phyloP scores from a whole-genome alignment of 2,888 invertebrate genomes.

The Tribolium freemani region DNA sequence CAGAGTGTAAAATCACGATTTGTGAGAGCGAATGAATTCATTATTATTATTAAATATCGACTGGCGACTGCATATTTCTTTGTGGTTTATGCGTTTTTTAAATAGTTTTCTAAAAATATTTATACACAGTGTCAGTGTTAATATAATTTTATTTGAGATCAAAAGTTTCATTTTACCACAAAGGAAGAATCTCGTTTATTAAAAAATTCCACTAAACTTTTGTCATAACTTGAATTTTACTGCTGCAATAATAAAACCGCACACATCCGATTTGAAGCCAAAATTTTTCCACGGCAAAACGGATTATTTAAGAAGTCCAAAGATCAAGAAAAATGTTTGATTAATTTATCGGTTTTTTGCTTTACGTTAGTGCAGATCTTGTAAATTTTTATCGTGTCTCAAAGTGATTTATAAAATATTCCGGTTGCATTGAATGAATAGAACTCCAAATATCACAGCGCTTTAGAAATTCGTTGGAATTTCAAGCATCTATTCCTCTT shows the following conservation, averaged over 20 bases:
- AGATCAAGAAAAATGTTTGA: not conserved
- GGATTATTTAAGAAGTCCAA: not conserved
- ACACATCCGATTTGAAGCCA: not conserved
- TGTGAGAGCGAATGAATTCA: not conserved
- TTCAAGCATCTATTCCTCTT: conserved; percentile 17
- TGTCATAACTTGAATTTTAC: conserved; percentile 2
- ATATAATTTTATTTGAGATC: conserved; percentile 16
- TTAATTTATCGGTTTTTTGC: not conserved
- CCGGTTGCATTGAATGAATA: not conserved
- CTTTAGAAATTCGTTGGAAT: conserved; percentile 11
- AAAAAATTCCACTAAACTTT: conserved; percentile 1
- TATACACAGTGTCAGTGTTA: not conserved
- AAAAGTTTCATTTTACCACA: not conserved
- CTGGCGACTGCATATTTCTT: conserved; percentile 1
- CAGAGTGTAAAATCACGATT: conserved; percentile 6
- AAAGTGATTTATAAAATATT: not conserved
- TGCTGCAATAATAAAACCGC: conserved; percentile 5
- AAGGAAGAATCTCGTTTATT: not conserved
- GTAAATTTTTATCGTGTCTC: not conserved
- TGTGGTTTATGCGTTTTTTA: conserved; percentile 35
- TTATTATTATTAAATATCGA: not conserved
- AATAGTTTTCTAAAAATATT: conserved; percentile 39
- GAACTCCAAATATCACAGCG: not conserved
- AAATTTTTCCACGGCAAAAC: not conserved
- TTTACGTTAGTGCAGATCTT: not conserved